A percentile compares a stretch with the other conserved stretches of the same genome.
Conservation (phyloP, 2,797 vertebrate species). For the Melanotaenia parkinsoni region DNA sequence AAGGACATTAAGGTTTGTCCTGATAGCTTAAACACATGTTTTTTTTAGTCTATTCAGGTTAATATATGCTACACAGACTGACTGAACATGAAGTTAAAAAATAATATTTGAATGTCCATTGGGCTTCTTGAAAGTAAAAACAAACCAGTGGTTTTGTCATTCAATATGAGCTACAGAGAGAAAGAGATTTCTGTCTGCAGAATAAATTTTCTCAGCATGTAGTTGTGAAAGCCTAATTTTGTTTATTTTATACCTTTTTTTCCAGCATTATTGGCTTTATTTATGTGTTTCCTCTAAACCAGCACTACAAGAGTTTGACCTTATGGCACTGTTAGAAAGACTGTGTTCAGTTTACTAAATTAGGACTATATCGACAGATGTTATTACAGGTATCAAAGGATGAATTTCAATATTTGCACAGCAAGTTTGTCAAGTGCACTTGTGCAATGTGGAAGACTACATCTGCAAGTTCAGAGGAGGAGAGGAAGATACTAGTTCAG, state of each 20-base stretch:
- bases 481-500: slow-evolving; percentile 21
- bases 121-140: slow-evolving; percentile 1
- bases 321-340: neutral
- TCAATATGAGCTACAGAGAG: neutral
- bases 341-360: neutral
- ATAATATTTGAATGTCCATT: neutral
- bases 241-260: neutral
- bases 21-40: slow-evolving; percentile 12
- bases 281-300: neutral
- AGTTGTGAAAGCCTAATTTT: neutral
- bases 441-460: slow-evolving; percentile 7
- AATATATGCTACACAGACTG: neutral
- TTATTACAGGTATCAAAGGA: slow-evolving; percentile 2
- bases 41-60: neutral
- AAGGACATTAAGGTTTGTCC: slow-evolving; percentile 39
- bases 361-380: neutral
- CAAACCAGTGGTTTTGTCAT: neutral
- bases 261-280: neutral
- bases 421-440: neutral
- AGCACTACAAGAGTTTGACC: neutral
- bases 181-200: neutral
- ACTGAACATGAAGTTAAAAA: neutral
- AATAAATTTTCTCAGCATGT: neutral
- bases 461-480: slow-evolving; percentile 28
- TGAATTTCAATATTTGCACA: slow-evolving; percentile 10